A percentile compares a stretch with the other conserved stretches of the same genome.
Conservation (phyloP, 2,797 vertebrate species). For the Euphonia xanthogaster region DNA sequence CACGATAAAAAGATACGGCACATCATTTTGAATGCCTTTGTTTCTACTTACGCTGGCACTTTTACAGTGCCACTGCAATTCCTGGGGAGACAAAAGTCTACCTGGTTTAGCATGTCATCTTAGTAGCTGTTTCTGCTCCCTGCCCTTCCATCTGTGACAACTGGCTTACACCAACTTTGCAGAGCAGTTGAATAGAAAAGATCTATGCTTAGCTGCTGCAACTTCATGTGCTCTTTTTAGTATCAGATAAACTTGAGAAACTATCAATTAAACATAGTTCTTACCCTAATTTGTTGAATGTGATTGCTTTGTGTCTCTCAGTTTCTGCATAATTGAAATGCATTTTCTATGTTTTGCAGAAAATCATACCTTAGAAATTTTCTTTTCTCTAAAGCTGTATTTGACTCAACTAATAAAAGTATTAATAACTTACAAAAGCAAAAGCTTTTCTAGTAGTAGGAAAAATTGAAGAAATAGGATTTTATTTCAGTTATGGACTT, state of each 20-base stretch:
- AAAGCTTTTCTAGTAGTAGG: neutral
- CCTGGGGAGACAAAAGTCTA: neutral
- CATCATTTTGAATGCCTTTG: neutral
- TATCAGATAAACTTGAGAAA: neutral
- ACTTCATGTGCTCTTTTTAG: neutral
- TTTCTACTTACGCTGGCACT: neutral
- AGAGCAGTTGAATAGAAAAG: neutral
- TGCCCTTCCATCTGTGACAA: neutral
- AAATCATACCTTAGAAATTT: neutral
- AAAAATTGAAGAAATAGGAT: neutral
- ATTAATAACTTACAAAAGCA: neutral
- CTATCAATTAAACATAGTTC: neutral
- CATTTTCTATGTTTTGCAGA: neutral
- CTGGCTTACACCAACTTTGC: neutral
- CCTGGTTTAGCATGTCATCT: neutral
- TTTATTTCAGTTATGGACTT: neutral
- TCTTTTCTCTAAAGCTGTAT: neutral
- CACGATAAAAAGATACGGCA: neutral
- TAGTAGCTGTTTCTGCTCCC: neutral
- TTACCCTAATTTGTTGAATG: neutral
- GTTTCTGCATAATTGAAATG: neutral
- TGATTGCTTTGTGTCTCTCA: neutral
- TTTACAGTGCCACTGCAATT: neutral
- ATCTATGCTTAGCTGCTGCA: neutral
- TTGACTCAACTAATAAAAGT: neutral